phyloP scores from a whole-genome alignment of 1,140 invertebrate genomes.

The Orius insidiosus region DNA sequence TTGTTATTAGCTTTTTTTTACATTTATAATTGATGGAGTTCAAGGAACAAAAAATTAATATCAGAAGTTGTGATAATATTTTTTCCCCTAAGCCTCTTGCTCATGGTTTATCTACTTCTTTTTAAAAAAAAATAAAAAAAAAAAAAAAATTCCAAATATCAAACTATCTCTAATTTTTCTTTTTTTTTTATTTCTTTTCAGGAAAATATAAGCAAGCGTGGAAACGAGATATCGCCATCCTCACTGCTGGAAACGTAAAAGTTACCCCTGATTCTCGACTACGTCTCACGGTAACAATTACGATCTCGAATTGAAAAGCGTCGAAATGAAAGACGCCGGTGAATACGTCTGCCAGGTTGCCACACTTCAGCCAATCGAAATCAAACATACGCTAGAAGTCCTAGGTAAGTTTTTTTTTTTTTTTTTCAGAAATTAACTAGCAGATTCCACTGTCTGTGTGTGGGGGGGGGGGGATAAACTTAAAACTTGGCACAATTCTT shows the following conservation, averaged over 20 bases:
- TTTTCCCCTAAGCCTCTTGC: too few species aligned
- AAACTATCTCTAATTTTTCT: too few species aligned
- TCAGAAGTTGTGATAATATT: too few species aligned
- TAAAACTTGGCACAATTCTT: background rate
- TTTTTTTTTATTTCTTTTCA: constrained; percentile 17
- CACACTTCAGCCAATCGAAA: constrained; percentile 35
- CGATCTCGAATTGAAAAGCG: constrained; percentile 35
- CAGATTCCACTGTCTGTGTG: background rate
- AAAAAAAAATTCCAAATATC: too few species aligned
- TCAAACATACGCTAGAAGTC: constrained; percentile 38
- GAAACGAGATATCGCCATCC: constrained; percentile 37
- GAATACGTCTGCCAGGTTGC: constrained; percentile 42
- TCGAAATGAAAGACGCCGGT: constrained; percentile 35
- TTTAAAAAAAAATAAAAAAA: too few species aligned
- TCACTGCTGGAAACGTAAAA: constrained; percentile 36
- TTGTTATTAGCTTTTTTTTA: too few species aligned
- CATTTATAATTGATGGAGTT: too few species aligned
- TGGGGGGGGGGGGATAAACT: background rate
- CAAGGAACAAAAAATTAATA: too few species aligned
- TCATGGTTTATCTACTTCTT: too few species aligned
- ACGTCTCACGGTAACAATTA: constrained; percentile 30
- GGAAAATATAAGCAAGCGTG: constrained; percentile 35
- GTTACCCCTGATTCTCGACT: constrained; percentile 37
- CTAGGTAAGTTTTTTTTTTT: constrained; percentile 30
- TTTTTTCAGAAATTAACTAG: background rate